Evolutionary conservation across 2,797 vertebrate genomes (phyloP), one percentile per base, ranked within the genome.

Genomic region (Rhodeus uyekii): DNA sequence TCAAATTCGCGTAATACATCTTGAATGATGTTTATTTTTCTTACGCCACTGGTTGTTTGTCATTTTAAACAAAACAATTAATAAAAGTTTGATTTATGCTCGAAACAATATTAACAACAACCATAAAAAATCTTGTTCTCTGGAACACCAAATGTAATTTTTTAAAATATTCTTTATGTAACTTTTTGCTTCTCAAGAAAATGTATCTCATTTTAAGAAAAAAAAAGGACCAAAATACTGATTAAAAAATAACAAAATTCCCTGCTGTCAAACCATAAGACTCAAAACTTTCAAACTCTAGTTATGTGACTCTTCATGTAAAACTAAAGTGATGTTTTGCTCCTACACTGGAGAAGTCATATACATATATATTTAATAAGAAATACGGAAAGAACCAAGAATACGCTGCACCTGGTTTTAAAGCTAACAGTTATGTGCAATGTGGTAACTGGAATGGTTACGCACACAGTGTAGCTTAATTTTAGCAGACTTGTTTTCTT

Each of bases 401-500:
- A 55, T 65, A 73, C 8, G 18, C 61, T 73, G 34, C 46, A 83
- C 73, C 78, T 86, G 81, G 67, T 77, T 73, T 64, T 67, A 60
- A 46, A 76, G 68, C 44, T 58, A 71, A 44, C 46, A 76, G 65
- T 83, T 42, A 83, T 80, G 18, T 81, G 82, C 78, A 74, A 64
- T 74, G 78, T 55, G 82, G 74, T 74, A 63, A 81, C 60, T 81
- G 82, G 68, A 76, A 53, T 64, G 61, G 75, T 68, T 77, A 77
- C 68, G 42, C 74, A 78, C 78, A 67, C 39, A 58, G 38, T 32
- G 67, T 39, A 65, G 77, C 72, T 81, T 78, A 67, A 83, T 86
- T 86, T 83, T 83, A 78, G 81, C 81, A 65, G 27, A 42, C 60
- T 83, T 80, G 73, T 85, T 87, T 84, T 78, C 63, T 75, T 83